Conservation (phyloP, 1,140 invertebrate genomes). For the Riptortus pedestris region DNA sequence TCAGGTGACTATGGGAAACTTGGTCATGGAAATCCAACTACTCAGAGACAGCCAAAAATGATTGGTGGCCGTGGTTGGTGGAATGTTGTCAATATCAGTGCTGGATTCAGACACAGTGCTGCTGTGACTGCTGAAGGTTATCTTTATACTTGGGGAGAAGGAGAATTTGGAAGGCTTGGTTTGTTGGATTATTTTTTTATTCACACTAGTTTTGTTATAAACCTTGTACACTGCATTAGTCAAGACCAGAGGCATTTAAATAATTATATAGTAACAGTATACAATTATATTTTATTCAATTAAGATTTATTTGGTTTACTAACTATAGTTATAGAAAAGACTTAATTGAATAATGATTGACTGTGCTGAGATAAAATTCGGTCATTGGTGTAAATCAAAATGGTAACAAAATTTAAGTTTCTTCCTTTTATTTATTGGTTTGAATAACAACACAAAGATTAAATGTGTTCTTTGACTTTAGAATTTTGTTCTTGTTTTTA, state of each 20-base stretch:
- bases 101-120: conserved; percentile 53
- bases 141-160: conserved; percentile 51
- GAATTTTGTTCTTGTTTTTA: background rate
- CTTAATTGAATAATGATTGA: too few species aligned
- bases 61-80: conserved; percentile 41
- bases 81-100: conserved; percentile 44
- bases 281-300: too few species aligned
- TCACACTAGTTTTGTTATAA: background rate
- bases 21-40: conserved; percentile 45
- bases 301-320: too few species aligned
- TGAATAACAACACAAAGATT: too few species aligned
- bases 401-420: too few species aligned
- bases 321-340: too few species aligned
- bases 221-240: too few species aligned
- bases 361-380: too few species aligned
- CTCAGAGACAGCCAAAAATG: conserved; percentile 46
- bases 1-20: conserved; percentile 44
- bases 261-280: too few species aligned
- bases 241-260: too few species aligned
- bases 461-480: background rate
- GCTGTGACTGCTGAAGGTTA: conserved; percentile 46
- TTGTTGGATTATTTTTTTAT: conserved; percentile 12
- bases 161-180: conserved; percentile 52
- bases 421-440: too few species aligned
- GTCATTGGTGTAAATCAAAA: too few species aligned